phyloP scores from a whole-genome alignment of 2,888 invertebrate genomes.

The Amaurobius ferox region DNA sequence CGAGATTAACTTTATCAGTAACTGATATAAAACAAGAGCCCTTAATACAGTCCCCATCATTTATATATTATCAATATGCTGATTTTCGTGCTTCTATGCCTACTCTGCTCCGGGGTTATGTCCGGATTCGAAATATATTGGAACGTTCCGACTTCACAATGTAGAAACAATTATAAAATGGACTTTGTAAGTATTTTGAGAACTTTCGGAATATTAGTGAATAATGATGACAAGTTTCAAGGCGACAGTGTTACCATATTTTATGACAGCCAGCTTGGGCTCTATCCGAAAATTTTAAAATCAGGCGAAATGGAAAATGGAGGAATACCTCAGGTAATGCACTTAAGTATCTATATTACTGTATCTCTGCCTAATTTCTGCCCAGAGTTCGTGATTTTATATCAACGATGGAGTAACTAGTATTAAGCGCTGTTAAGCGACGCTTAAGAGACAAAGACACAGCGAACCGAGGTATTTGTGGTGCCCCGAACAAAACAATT shows the following conservation, averaged over 20 bases:
- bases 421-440: too few relatives aligned
- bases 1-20: too few relatives aligned
- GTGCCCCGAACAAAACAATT: too few relatives aligned
- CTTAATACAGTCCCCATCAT: too few relatives aligned
- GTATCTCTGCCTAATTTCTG: too few relatives aligned
- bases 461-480: too few relatives aligned
- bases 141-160: slow-evolving; percentile 39
- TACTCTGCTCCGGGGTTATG: not conserved
- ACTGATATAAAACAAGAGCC: too few relatives aligned
- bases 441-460: too few relatives aligned
- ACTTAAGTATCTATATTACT: too few relatives aligned
- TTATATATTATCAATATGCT: too few relatives aligned
- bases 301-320: slow-evolving; percentile 80
- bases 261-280: slow-evolving; percentile 83
- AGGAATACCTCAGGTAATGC: slow-evolving; percentile 85
- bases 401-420: too few relatives aligned
- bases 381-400: too few relatives aligned
- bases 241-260: slow-evolving; percentile 84
- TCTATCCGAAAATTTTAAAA: slow-evolving; percentile 75
- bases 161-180: slow-evolving; percentile 15
- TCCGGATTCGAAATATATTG: slow-evolving; percentile 31
- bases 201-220: slow-evolving; percentile 83
- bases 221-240: slow-evolving; percentile 82
- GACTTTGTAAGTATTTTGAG: slow-evolving; percentile 72
- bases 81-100: not conserved